phyloP scores from a whole-genome alignment of 1,140 invertebrate species.

The Amphibalanus amphitrite region DNA sequence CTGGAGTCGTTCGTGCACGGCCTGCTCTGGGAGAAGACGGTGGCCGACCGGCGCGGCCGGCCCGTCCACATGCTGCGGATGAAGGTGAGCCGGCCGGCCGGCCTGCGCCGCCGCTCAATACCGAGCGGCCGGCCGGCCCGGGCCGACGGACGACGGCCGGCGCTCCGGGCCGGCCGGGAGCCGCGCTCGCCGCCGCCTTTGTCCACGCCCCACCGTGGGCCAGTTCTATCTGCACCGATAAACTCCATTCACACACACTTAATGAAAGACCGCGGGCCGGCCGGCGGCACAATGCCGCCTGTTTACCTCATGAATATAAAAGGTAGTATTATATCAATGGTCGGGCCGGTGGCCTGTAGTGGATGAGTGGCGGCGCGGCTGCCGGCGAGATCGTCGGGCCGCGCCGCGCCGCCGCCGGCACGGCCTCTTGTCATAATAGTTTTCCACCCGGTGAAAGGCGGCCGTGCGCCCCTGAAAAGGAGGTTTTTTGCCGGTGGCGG shows the following conservation, averaged over 20 bases:
- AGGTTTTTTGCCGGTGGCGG: not conserved
- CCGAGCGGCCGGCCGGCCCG: too few relatives aligned
- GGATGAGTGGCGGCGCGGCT: not conserved
- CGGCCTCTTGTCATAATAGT: not conserved
- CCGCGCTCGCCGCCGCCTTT: not conserved
- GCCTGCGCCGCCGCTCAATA: not conserved
- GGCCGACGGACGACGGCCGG: too few relatives aligned
- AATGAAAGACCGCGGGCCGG: not conserved
- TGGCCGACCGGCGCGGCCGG: slow-evolving; percentile 9
- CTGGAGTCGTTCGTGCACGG: slow-evolving; percentile 14
- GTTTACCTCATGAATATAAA: slow-evolving; percentile 2
- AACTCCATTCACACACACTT: not conserved
- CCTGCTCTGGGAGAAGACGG: slow-evolving; percentile 15
- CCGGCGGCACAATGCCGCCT: not conserved
- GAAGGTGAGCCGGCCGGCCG: slow-evolving; percentile 13
- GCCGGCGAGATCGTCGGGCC: not conserved
- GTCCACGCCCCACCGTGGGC: not conserved
- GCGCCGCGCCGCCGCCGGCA: too few relatives aligned
- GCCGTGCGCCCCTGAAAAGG: not conserved
- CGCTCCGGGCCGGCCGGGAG: too few relatives aligned
- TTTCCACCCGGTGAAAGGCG: slow-evolving; percentile 1
- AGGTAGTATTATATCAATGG: not conserved
- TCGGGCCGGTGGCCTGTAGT: not conserved
- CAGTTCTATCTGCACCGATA: not conserved
- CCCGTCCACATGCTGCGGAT: slow-evolving; percentile 14